Percentiles rank a stretch among this genome's conserved stretches.
phyloP scores from a whole-genome alignment of 2,797 vertebrate genomes.

The Sandelia bainsii region DNA sequence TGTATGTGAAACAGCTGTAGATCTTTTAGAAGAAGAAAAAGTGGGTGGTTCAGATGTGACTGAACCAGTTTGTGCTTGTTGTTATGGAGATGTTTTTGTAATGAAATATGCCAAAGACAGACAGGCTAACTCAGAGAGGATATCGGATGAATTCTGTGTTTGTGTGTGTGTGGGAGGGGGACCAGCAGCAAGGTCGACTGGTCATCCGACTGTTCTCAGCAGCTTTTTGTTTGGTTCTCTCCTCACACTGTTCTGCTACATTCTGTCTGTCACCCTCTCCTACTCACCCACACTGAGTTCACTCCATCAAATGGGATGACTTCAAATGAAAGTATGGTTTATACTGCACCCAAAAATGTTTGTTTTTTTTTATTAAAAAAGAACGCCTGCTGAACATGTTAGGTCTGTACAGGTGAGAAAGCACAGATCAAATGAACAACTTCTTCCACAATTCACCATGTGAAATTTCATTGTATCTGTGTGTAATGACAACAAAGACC shows the following conservation, averaged over 20 bases:
- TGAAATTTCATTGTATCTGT: too few relatives aligned
- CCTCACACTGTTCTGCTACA: conserved; percentile 49
- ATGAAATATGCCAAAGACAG: not conserved
- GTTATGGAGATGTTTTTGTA: not conserved
- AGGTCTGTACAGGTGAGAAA: too few relatives aligned
- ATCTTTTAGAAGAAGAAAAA: too few relatives aligned
- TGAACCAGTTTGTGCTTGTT: not conserved
- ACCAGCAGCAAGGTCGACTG: conserved; percentile 39
- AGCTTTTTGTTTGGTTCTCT: conserved; percentile 9
- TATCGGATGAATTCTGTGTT: conserved; percentile 69
- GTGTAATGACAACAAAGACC: too few relatives aligned
- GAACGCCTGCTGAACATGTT: too few relatives aligned
- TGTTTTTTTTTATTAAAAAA: too few relatives aligned
- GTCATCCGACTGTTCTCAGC: not conserved
- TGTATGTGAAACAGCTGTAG: not conserved
- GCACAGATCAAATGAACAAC: too few relatives aligned
- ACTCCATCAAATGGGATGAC: too few relatives aligned
- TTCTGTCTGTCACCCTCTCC: conserved; percentile 30
- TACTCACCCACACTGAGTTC: not conserved
- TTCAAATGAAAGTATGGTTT: too few relatives aligned
- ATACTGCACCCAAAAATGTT: too few relatives aligned
- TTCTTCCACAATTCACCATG: too few relatives aligned
- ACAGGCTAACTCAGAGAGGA: conserved; percentile 28
- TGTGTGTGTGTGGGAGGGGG: conserved; percentile 72
- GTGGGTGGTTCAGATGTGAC: too few relatives aligned